These are phyloP conservation scores for Arrhamphus sclerolepis DNA, from an alignment of 2,797 vertebrate species.

Conservation along the genomic window DNA sequence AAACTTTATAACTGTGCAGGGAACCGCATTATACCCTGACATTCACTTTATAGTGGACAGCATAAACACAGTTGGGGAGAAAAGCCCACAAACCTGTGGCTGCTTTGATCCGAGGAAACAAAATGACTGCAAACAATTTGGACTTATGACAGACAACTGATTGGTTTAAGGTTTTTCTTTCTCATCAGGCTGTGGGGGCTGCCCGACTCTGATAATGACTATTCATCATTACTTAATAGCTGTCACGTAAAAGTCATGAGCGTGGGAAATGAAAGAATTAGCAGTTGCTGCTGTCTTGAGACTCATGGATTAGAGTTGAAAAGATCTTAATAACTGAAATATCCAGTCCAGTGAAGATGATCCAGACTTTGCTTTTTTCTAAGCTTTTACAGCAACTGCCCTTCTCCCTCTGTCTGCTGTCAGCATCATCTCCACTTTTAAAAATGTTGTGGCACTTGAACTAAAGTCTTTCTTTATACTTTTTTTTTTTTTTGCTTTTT, in stretches of 20 bases:
- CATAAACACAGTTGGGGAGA: background rate
- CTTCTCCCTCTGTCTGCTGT: slow-evolving; percentile 7
- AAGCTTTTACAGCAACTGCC: background rate
- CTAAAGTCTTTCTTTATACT: slow-evolving; percentile 18
- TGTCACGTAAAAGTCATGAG: slow-evolving; percentile 29
- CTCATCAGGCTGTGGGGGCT: background rate
- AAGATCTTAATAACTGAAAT: background rate
- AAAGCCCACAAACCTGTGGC: slow-evolving; percentile 2
- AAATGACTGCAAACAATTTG: background rate
- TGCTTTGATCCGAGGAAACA: background rate
- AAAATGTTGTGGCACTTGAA: slow-evolving; percentile 23
- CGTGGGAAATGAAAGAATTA: slow-evolving; percentile 4
- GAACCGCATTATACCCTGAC: slow-evolving; percentile 6
- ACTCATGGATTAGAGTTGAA: background rate
- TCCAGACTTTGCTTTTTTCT: background rate
- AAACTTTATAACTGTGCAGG: slow-evolving; percentile 4
- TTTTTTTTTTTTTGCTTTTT: too few species aligned
- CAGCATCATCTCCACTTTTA: slow-evolving; percentile 14
- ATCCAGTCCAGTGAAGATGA: background rate
- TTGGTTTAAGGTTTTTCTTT: slow-evolving; percentile 28
- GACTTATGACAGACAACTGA: slow-evolving; percentile 25
- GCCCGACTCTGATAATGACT: slow-evolving; percentile 3
- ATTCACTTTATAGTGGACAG: slow-evolving; percentile 1
- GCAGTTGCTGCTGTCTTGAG: slow-evolving; percentile 8
- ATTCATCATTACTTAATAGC: slow-evolving; percentile 16